Conservation (phyloP, 2,888 invertebrate species). For the Drymonia ruficornis region DNA sequence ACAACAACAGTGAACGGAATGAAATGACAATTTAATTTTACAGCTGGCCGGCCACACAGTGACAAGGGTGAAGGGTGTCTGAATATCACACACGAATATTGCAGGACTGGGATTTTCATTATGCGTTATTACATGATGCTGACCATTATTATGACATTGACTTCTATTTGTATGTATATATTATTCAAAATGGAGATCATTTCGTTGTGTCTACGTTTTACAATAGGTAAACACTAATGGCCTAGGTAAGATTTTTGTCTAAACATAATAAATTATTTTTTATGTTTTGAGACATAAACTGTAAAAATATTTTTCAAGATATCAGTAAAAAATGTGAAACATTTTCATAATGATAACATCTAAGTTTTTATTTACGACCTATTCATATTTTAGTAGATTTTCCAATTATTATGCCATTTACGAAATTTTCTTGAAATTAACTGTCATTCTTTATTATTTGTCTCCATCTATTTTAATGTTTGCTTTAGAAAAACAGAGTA, state of each 20-base stretch:
- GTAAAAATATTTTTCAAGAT: too few species aligned
- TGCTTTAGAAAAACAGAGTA: slow-evolving; percentile 6
- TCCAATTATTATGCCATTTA: slow-evolving; percentile 17
- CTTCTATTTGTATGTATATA: background rate
- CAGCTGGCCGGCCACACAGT: slow-evolving; percentile 56
- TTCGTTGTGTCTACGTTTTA: too few species aligned
- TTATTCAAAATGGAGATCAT: too few species aligned
- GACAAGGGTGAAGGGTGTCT: slow-evolving; percentile 56
- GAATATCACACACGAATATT: slow-evolving; percentile 25
- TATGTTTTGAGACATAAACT: too few species aligned
- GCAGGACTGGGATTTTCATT: background rate
- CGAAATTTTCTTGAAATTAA: background rate
- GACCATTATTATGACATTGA: background rate
- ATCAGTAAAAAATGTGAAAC: slow-evolving; percentile 3
- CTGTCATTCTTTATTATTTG: too few species aligned
- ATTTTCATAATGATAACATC: slow-evolving; percentile 19
- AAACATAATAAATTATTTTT: too few species aligned
- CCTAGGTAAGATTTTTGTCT: too few species aligned
- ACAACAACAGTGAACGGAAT: slow-evolving; percentile 42
- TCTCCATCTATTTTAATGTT: background rate
- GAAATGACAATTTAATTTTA: slow-evolving; percentile 66
- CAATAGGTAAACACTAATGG: too few species aligned
- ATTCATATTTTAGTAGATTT: too few species aligned
- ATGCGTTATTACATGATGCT: background rate
- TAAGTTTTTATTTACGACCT: background rate